phyloP scores from a whole-genome alignment of 2,113 vertebrate species.

The Pterocles orientalis region DNA sequence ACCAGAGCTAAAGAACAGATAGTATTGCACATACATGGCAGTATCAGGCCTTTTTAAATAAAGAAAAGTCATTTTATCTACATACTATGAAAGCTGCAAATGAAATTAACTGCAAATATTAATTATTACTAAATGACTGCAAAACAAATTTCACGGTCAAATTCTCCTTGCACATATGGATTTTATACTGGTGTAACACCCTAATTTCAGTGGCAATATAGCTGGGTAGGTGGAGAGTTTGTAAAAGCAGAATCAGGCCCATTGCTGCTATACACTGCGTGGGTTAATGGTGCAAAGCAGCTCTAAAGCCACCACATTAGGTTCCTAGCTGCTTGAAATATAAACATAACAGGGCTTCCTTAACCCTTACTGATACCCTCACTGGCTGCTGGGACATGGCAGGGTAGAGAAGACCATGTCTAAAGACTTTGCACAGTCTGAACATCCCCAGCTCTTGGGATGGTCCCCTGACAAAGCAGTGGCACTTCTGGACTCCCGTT shows the following conservation, averaged over 20 bases:
- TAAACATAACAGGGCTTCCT: background rate
- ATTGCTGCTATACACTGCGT: background rate
- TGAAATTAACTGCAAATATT: background rate
- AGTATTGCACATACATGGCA: background rate
- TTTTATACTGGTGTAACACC: background rate
- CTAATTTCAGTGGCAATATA: background rate
- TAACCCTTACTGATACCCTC: background rate
- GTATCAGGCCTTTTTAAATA: background rate
- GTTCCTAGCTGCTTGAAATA: background rate
- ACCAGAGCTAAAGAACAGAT: slow-evolving; percentile 9
- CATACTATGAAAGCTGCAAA: background rate
- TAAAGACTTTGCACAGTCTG: background rate
- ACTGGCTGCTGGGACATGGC: background rate
- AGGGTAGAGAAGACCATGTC: background rate
- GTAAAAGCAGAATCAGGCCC: background rate
- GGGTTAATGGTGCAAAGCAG: background rate
- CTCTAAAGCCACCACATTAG: background rate
- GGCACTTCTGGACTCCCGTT: background rate
- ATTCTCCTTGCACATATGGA: background rate
- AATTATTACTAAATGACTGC: background rate
- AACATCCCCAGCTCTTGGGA: background rate
- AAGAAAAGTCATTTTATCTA: background rate
- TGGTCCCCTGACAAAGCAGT: background rate
- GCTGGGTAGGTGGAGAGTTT: background rate
- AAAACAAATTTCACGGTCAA: background rate